phyloP scores from a whole-genome alignment of 2,113 vertebrate genomes.

The Lethenteron reissneri region DNA sequence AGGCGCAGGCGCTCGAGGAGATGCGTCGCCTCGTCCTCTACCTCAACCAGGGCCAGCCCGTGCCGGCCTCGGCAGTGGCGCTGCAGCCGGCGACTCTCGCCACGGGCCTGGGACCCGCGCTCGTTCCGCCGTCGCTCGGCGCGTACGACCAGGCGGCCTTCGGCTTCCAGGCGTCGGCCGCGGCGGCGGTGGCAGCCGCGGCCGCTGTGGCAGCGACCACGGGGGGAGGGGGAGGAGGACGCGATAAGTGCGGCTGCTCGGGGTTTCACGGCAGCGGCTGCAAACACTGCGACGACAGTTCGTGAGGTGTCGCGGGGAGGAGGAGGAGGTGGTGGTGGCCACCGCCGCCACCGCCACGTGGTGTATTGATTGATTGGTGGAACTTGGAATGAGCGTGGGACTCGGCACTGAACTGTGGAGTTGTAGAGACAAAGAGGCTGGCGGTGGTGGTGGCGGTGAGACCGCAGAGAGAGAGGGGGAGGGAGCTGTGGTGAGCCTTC shows the following conservation, averaged over 20 bases:
- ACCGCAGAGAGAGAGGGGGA: no score
- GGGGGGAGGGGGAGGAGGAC: background rate
- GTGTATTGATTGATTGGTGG: no score
- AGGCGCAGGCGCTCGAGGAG: slow-evolving; percentile 53
- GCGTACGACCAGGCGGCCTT: slow-evolving; percentile 58
- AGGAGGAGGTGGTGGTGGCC: background rate
- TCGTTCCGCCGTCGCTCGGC: slow-evolving; percentile 43
- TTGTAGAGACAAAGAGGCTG: no score
- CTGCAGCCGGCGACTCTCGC: slow-evolving; percentile 25
- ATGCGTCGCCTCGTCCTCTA: slow-evolving; percentile 50
- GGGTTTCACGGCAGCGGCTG: background rate
- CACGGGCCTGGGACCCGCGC: slow-evolving; percentile 46
- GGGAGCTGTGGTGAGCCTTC: no score
- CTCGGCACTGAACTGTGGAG: no score
- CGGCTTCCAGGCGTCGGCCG: slow-evolving; percentile 11
- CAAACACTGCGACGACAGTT: background rate
- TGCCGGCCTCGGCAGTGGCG: slow-evolving; percentile 31
- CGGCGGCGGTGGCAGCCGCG: slow-evolving; percentile 10
- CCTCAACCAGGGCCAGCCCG: slow-evolving; percentile 53
- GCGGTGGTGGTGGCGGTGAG: no score
- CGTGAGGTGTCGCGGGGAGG: background rate
- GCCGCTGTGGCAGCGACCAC: background rate
- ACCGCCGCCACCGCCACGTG: background rate
- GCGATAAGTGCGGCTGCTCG: background rate
- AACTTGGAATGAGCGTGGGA: no score